Evolutionary conservation across 2,888 invertebrate genomes (phyloP).

Genomic region (Amitus sp.): DNA sequence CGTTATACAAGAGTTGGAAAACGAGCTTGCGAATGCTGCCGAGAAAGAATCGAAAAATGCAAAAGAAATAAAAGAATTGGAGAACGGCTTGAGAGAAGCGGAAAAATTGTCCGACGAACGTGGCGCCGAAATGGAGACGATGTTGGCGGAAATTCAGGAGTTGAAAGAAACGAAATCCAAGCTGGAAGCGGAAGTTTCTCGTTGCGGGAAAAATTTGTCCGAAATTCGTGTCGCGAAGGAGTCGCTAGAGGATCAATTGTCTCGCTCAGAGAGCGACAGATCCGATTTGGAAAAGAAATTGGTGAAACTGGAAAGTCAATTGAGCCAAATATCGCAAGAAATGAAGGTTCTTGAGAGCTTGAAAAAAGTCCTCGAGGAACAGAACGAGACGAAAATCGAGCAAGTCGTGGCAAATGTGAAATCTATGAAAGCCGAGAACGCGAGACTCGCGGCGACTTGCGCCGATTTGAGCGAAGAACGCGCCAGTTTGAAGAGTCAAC

Average conservation of each 20-base stretch:
- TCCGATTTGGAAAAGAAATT: constrained; percentile 19
- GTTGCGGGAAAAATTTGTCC: constrained; percentile 13
- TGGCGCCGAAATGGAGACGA: background rate
- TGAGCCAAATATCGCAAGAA: constrained; percentile 25
- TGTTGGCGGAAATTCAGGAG: constrained; percentile 5
- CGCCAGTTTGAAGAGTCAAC: constrained; percentile 4
- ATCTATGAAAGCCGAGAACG: constrained; percentile 17
- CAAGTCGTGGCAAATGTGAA: constrained; percentile 15
- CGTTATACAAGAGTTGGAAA: constrained; percentile 2
- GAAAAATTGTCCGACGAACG: background rate
- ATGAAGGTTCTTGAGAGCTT: constrained; percentile 17
- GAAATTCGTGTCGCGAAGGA: constrained; percentile 6
- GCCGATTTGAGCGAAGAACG: constrained; percentile 11
- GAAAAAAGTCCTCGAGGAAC: constrained; percentile 19
- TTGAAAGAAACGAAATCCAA: constrained; percentile 8
- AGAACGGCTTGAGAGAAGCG: background rate
- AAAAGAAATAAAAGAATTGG: constrained; percentile 10
- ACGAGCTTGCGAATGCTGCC: constrained; percentile 5
- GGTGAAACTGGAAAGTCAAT: constrained; percentile 16
- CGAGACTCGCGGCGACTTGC: constrained; percentile 3
- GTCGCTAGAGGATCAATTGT: constrained; percentile 15
- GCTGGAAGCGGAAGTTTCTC: background rate
- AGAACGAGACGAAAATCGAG: constrained; percentile 9
- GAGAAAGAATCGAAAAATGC: background rate
- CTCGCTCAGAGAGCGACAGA: constrained; percentile 11